A percentile compares a stretch with the other conserved stretches of the same genome.
These are phyloP conservation scores for Troilus luridus DNA, from an alignment of 2,888 invertebrate species.

Conservation along the genomic window DNA sequence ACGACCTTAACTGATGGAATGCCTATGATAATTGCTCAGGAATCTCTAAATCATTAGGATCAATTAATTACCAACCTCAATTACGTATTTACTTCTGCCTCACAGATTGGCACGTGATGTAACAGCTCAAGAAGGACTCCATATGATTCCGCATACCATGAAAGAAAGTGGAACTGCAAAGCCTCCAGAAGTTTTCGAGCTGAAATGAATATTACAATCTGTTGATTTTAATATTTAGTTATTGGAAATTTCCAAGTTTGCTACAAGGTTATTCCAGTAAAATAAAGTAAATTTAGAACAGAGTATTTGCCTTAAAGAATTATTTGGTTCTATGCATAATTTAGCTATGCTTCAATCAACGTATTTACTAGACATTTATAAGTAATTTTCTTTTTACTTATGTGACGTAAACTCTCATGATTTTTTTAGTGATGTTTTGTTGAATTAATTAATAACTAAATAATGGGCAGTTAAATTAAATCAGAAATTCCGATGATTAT, in stretches of 20 bases:
- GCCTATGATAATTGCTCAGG: background rate
- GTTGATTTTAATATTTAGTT: background rate
- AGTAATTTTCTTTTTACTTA: background rate
- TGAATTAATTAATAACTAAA: background rate
- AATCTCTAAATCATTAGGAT: background rate
- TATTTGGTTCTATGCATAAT: background rate
- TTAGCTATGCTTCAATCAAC: too few species aligned
- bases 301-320: background rate
- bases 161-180: slow-evolving; percentile 13
- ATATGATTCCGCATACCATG: slow-evolving; percentile 31
- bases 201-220: background rate
- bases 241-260: background rate
- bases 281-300: background rate
- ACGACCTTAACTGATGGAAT: background rate
- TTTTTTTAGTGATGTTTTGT: background rate
- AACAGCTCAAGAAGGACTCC: background rate
- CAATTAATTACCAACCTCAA: background rate
- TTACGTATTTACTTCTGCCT: background rate
- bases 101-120: background rate
- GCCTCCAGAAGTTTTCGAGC: background rate
- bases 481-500: background rate
- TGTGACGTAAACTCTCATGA: background rate
- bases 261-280: background rate
- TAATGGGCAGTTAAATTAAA: background rate
- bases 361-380: background rate